Percentiles rank a stretch among this genome's conserved stretches.
Conservation (phyloP, 2,888 invertebrate species). For the Pyrrhia umbra region DNA sequence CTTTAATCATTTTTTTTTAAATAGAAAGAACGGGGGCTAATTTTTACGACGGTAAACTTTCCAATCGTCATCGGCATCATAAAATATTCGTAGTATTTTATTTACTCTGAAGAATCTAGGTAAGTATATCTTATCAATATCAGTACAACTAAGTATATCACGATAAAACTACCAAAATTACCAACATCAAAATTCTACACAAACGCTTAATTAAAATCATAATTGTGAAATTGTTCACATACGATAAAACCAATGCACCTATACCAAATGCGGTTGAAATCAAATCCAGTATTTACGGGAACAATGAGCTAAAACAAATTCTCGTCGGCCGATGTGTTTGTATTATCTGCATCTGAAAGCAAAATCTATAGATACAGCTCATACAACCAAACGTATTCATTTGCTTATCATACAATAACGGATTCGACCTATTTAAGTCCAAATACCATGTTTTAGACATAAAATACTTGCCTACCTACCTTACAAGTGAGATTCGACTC, state of each 20-base stretch:
- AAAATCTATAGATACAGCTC: constrained; percentile 50
- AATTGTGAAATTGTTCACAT: constrained; percentile 40
- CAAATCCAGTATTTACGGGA: constrained; percentile 55
- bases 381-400: constrained; percentile 61
- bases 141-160: no score
- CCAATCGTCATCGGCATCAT: no score
- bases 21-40: no score
- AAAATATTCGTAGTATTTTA: no score
- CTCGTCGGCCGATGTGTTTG: constrained; percentile 59
- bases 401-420: constrained; percentile 60
- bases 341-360: constrained; percentile 58
- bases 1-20: no score
- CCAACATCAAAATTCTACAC: constrained; percentile 21
- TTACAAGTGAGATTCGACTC: no score
- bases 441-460: constrained; percentile 7
- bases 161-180: not conserved
- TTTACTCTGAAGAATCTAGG: no score
- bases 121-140: no score
- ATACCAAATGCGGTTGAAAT: constrained; percentile 49
- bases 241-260: constrained; percentile 36
- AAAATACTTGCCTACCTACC: not conserved
- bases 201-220: constrained; percentile 37
- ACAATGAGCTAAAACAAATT: constrained; percentile 64
- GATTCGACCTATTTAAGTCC: constrained; percentile 36
- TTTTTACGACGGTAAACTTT: no score